Evolutionary conservation across 2,113 vertebrate species (phyloP), one percentile per base, ranked within the genome.

Genomic region (Actinemys pallida): DNA sequence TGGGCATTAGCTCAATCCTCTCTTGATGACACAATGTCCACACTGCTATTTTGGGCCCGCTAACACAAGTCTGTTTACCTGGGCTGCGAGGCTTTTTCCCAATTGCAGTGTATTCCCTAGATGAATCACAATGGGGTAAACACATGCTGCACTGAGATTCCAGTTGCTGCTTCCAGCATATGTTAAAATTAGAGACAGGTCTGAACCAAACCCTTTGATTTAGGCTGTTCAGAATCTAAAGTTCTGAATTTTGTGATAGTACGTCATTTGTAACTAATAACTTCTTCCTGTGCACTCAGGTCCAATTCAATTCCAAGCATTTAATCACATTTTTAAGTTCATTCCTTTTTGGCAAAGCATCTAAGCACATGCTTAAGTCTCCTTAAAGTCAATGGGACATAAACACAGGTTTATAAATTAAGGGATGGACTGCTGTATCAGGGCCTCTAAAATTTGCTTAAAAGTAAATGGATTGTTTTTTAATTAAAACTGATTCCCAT

Each of bases 391-490:
- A 91, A 19, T 2, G 42, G 72, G 3, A 4, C 25, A 62, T 45
- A 57, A 85, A 91, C 89, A 6, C 47, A 72, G 76, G 2, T 20
- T 39, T 76, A 65, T 39, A 39, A 75, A 42, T 59, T 81, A 86
- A 83, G 12, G 47, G 20, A 27, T 45, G 14, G 1, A 59, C 5
- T 80, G 75, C 42, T 27, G 22, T 14, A 78, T 45, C 22, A 47
- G 0, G 0, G 1, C 10, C 7, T 20, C 16, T 69, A 5, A 5
- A 72, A 1, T 89, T 81, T 90, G 35, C 29, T 84, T 13, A 29
- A 79, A 65, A 62, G 10, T 42, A 81, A 83, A 72, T 39, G 0
- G 50, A 39, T 56, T 56, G 1, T 22, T 87, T 78, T 50, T 84
- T 49, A 86, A 29, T 19, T 47, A 29, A 50, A 78, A 47, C 42